Evolutionary conservation across 2,888 invertebrate genomes (phyloP).

Genomic region (Macaria notata): DNA sequence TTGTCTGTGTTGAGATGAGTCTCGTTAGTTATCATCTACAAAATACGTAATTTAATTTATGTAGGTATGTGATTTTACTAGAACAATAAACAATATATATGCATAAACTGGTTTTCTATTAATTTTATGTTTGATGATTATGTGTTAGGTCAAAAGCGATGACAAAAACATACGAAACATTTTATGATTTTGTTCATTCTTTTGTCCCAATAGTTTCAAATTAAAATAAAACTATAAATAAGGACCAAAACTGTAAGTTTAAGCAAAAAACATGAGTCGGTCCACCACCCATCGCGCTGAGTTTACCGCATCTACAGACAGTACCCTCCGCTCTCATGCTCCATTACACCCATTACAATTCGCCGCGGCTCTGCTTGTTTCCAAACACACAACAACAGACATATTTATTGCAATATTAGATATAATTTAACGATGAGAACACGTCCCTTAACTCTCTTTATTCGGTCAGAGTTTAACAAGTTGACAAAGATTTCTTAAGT

Average conservation of each 20-base stretch:
- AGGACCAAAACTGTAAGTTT: slow-evolving; percentile 28
- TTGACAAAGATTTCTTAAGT: slow-evolving; percentile 70
- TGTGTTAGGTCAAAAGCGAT: too few relatives aligned
- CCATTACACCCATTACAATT: slow-evolving; percentile 66
- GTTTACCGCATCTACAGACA: slow-evolving; percentile 36
- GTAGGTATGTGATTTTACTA: too few relatives aligned
- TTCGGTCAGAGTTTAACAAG: slow-evolving; percentile 81
- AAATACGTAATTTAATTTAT: too few relatives aligned
- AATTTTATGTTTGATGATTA: too few relatives aligned
- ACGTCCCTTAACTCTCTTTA: slow-evolving; percentile 57
- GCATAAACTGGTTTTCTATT: too few relatives aligned
- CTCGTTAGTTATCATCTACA: too few relatives aligned
- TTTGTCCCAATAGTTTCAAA: too few relatives aligned
- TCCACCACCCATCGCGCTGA: slow-evolving; percentile 47
- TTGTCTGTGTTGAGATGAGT: too few relatives aligned
- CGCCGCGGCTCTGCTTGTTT: slow-evolving; percentile 71
- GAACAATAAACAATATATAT: too few relatives aligned
- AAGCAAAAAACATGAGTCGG: slow-evolving; percentile 43
- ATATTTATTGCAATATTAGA: slow-evolving; percentile 78
- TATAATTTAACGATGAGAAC: slow-evolving; percentile 80
- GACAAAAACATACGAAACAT: too few relatives aligned
- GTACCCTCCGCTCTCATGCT: slow-evolving; percentile 61
- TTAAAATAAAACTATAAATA: too few relatives aligned
- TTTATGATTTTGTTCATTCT: too few relatives aligned
- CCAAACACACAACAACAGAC: slow-evolving; percentile 67